Evolutionary conservation across 2,797 vertebrate species (phyloP).

Genomic region (Xerus rutilus): DNA sequence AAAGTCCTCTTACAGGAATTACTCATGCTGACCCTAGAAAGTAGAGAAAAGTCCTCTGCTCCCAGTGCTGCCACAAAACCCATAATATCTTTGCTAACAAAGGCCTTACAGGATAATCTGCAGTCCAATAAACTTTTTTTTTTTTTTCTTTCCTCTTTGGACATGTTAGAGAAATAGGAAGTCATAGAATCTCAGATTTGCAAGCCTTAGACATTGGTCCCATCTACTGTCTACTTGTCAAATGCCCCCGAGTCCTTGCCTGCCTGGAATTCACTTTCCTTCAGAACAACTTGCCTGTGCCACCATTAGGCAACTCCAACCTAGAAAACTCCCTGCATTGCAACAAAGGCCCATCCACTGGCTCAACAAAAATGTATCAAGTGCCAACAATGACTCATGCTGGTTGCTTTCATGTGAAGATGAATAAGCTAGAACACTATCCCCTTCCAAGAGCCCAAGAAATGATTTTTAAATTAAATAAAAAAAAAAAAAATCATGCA

Average conservation of each 20-base stretch:
- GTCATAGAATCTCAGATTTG: neutral
- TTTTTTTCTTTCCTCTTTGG: neutral
- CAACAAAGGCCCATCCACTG: neutral
- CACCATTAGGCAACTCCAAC: neutral
- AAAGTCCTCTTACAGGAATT: neutral
- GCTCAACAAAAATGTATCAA: constrained; percentile 27
- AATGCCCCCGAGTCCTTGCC: neutral
- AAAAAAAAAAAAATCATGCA: neutral
- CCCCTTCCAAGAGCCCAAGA: neutral
- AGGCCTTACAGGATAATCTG: neutral
- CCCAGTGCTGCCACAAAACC: neutral
- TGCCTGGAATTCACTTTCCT: neutral
- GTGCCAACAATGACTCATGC: constrained; percentile 12
- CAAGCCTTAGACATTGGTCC: neutral
- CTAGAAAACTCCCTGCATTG: neutral
- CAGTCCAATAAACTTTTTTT: neutral
- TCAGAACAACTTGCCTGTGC: neutral
- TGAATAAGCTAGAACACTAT: neutral
- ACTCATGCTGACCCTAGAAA: neutral
- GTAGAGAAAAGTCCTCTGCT: neutral
- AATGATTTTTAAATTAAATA: constrained; percentile 26
- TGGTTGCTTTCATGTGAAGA: constrained; percentile 31
- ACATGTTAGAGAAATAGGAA: constrained; percentile 1
- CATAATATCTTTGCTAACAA: too few relatives aligned
- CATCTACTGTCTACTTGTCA: neutral